phyloP scores from a whole-genome alignment of 2,888 invertebrate species.

The Amiota minor region DNA sequence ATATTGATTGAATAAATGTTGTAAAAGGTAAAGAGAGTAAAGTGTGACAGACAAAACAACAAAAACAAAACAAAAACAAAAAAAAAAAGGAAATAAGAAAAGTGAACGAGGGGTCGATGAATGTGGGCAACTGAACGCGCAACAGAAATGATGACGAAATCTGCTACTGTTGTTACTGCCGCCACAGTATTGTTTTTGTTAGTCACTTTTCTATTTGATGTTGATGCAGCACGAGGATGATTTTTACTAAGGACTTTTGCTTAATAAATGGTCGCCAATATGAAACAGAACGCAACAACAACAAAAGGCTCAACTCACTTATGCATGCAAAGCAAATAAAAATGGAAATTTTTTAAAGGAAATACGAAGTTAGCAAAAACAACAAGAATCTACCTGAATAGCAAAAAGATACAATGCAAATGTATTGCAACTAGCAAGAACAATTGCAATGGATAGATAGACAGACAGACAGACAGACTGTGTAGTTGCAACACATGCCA shows the following conservation, averaged over 20 bases:
- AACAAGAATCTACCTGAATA: not conserved
- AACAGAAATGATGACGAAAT: slow-evolving; percentile 14
- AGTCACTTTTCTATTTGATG: no score
- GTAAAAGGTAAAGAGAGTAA: no score
- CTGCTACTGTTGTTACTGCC: slow-evolving; percentile 17
- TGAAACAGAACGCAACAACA: not conserved
- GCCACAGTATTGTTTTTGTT: not conserved
- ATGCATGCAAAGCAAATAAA: slow-evolving; percentile 40
- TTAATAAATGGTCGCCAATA: slow-evolving; percentile 30
- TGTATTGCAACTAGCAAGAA: slow-evolving; percentile 25
- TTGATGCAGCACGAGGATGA: no score
- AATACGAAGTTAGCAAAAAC: slow-evolving; percentile 15
- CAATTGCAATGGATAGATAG: slow-evolving; percentile 28
- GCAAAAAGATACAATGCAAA: slow-evolving; percentile 21
- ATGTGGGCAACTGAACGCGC: not conserved
- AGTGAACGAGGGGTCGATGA: no score
- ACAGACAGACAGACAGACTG: slow-evolving; percentile 10
- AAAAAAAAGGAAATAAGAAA: no score
- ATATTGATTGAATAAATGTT: slow-evolving; percentile 38
- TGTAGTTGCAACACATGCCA: not conserved
- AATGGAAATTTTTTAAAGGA: slow-evolving; percentile 32
- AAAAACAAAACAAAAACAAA: no score
- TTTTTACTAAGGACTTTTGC: slow-evolving; percentile 20
- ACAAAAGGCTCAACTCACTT: slow-evolving; percentile 22
- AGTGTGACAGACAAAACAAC: no score